Evolutionary conservation across 2,797 vertebrate genomes (phyloP).

Genomic region (Mus spretus): DNA sequence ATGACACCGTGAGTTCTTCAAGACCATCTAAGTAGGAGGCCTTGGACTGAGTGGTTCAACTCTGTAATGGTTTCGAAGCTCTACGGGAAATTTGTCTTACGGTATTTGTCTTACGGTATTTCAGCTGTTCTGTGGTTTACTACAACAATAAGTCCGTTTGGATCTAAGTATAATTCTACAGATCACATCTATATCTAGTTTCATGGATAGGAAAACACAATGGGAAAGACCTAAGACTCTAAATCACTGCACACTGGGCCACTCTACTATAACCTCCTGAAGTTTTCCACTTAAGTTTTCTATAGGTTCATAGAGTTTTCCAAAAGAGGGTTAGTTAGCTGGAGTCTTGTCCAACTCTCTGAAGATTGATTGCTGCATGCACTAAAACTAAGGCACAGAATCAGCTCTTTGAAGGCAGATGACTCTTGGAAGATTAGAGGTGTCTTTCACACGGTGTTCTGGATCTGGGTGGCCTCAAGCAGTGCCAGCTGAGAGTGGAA

Average conservation of each 20-base stretch:
- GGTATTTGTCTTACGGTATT: background rate
- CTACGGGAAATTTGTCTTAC: constrained; percentile 40
- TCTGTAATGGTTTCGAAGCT: background rate
- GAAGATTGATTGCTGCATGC: background rate
- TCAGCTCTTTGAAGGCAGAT: constrained; percentile 59
- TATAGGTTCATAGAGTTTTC: constrained; percentile 29
- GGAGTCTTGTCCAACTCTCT: background rate
- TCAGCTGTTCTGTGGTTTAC: constrained; percentile 43
- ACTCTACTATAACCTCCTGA: background rate
- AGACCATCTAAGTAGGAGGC: background rate
- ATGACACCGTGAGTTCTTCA: constrained; percentile 20
- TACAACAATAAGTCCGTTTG: background rate
- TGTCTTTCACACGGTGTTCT: constrained; percentile 22
- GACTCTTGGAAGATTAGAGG: background rate
- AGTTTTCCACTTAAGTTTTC: background rate
- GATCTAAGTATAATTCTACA: constrained; percentile 5
- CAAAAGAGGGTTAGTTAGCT: background rate
- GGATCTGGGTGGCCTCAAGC: background rate
- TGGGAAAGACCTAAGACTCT: constrained; percentile 19
- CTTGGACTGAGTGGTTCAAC: background rate
- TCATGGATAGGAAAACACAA: background rate
- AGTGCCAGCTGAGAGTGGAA: background rate
- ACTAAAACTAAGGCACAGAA: background rate
- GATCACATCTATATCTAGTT: background rate
- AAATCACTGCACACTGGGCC: background rate